A percentile compares a stretch with the other conserved stretches of the same genome.
Conservation (phyloP, 2,888 invertebrate species). For the Lasioglossum zephyrum region DNA sequence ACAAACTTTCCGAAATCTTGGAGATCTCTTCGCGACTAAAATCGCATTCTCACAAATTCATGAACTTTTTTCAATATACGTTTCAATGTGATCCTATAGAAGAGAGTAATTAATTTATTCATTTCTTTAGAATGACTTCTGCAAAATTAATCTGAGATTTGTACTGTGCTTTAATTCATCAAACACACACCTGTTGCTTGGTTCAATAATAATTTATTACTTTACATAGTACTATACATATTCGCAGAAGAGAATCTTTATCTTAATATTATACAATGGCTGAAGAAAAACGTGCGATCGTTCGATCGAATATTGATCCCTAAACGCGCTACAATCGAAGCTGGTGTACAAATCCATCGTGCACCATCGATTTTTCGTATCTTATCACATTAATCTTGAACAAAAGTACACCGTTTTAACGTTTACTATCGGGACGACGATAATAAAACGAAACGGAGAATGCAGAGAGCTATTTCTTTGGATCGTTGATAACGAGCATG, state of each 20-base stretch:
- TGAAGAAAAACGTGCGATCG: background rate
- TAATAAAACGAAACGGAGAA: background rate
- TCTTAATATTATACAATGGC: slow-evolving; percentile 6
- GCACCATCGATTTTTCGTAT: slow-evolving; percentile 3
- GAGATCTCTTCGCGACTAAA: background rate
- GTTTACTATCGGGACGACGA: background rate
- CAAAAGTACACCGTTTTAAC: background rate
- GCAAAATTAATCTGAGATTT: too few species aligned
- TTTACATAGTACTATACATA: background rate
- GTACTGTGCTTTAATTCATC: background rate
- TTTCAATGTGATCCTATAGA: background rate
- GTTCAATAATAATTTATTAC: slow-evolving; percentile 32
- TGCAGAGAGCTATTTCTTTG: slow-evolving; percentile 20
- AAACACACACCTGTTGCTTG: background rate
- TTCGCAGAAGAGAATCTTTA: background rate
- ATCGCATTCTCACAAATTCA: background rate
- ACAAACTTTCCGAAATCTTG: slow-evolving; percentile 9
- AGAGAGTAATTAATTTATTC: background rate
- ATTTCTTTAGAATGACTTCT: background rate
- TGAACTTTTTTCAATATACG: background rate
- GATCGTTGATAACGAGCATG: background rate
- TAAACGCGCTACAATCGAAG: background rate
- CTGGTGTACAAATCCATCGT: slow-evolving; percentile 10
- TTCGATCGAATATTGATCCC: slow-evolving; percentile 2
- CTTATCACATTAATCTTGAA: background rate